Conservation (phyloP, 2,888 invertebrate species). For the Thyatira batis region DNA sequence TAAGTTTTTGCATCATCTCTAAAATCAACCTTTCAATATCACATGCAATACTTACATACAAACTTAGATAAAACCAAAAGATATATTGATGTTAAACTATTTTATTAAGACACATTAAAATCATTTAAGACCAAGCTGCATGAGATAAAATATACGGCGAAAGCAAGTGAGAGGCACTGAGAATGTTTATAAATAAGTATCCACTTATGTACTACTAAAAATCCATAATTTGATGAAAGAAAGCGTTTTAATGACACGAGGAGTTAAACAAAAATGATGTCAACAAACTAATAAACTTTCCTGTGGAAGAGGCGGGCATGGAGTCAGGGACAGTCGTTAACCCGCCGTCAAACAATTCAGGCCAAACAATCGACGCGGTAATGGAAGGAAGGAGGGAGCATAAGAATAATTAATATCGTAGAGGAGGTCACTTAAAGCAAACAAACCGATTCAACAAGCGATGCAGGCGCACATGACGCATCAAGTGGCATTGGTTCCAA, state of each 20-base stretch:
- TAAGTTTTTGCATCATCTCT: background rate
- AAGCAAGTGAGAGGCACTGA: background rate
- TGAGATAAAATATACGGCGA: background rate
- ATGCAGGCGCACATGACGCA: conserved; percentile 59
- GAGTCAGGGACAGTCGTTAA: conserved; percentile 72
- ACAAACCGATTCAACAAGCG: conserved; percentile 44
- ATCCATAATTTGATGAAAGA: conserved; percentile 26
- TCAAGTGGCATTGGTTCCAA: conserved; percentile 29
- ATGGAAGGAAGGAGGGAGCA: conserved; percentile 18
- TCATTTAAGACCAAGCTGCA: no score
- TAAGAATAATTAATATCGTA: background rate
- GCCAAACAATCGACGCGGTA: conserved; percentile 58
- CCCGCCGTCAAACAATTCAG: conserved; percentile 67
- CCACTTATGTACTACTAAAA: conserved; percentile 9
- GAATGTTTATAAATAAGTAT: background rate
- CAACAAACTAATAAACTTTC: conserved; percentile 61
- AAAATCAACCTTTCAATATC: no score
- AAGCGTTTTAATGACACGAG: conserved; percentile 26
- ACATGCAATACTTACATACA: no score
- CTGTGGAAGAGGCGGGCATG: conserved; percentile 43
- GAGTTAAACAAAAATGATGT: conserved; percentile 43
- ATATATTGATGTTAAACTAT: no score
- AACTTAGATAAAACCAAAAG: no score
- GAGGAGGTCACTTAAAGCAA: conserved; percentile 55
- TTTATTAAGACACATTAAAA: no score